Base-by-base conservation (phyloP, 2,797 vertebrate genomes). In the Hipposideros larvatus region DNA sequence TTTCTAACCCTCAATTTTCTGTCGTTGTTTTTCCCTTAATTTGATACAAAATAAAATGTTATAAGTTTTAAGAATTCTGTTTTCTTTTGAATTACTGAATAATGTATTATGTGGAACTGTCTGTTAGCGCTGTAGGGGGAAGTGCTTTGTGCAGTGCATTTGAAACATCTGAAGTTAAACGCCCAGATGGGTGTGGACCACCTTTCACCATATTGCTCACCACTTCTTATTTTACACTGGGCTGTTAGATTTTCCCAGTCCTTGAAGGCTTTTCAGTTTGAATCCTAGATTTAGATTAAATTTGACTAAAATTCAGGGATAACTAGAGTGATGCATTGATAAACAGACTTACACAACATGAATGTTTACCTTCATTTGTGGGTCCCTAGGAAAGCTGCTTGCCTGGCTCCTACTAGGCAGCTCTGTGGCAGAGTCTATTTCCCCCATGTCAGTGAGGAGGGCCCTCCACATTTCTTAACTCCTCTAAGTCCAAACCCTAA, bases 281-380 rank as follows among this genome's bases (percentile, higher is more conserved):
- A 85, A 97, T 21, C 22, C 41, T 86, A 87, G 65, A 92, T 57
- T 83, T 83, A 66, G 46, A 89, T 71, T 91, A 94, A 90, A 87
- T 16, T 77, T 66, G 73, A 65, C 57, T 46, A 48, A 77, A 90
- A 66, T 83, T 91, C 46, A 89, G 48, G n/a, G 46, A 18, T 80
- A 90, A 83, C 34, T 43, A 66, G 63, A 87, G 24, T 90, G 48
- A 63, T 92, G 21, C 14, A 53, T 3, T 28, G 43, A 87, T 43
- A 71, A 59, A 53, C 14, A 90, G 63, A 87, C 68, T 85, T 53
- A 86, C 1, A 94, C 55, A 94, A 70, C 41, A 74, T 37, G 48
- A 53, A 14, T 59, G 26, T 57, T 94, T 88, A 41, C 43, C 28
- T 89, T 80, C 37, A 95, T 41, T 87, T 87, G 59, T 41, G 31